phyloP scores from a whole-genome alignment of 23 tunicate species.

The Trididemnum miniatum region DNA sequence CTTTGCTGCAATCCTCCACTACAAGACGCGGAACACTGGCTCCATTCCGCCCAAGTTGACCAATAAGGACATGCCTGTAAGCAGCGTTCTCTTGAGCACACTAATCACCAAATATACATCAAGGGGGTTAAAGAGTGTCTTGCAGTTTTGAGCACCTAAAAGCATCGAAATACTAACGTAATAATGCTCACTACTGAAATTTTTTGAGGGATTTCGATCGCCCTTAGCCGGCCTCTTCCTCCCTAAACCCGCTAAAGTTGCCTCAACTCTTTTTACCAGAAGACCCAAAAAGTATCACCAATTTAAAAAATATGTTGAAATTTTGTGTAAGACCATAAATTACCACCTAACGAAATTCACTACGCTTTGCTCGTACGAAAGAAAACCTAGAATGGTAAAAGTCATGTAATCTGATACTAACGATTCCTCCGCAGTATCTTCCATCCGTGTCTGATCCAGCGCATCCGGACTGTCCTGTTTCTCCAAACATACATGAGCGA shows the following conservation, averaged over 20 bases:
- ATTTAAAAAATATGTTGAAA: background rate
- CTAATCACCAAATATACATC: too few relatives aligned
- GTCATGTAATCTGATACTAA: slow-evolving; percentile 3
- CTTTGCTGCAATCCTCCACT: slow-evolving; percentile 51
- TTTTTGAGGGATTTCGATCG: too few relatives aligned
- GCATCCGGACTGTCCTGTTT: slow-evolving; percentile 46
- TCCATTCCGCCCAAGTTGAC: slow-evolving; percentile 61
- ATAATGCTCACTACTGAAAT: too few relatives aligned
- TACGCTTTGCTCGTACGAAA: background rate
- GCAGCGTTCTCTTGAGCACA: too few relatives aligned
- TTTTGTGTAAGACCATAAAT: background rate
- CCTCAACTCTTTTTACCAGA: too few relatives aligned
- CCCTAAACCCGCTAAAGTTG: too few relatives aligned
- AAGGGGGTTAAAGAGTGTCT: too few relatives aligned
- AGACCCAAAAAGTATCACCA: too few relatives aligned
- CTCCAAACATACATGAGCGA: slow-evolving; percentile 47
- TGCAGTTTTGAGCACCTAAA: too few relatives aligned
- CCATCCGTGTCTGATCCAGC: slow-evolving; percentile 41
- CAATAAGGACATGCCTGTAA: too few relatives aligned
- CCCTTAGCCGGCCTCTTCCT: too few relatives aligned
- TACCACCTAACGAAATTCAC: background rate
- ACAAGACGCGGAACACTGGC: slow-evolving; percentile 56
- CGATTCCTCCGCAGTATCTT: slow-evolving; percentile 57
- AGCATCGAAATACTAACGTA: too few relatives aligned
- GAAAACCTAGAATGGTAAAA: background rate